Percentiles rank a stretch among this genome's conserved stretches.
These are phyloP conservation scores for Cryptophagus acutangulus DNA, from an alignment of 2,888 invertebrate species.

Conservation along the genomic window DNA sequence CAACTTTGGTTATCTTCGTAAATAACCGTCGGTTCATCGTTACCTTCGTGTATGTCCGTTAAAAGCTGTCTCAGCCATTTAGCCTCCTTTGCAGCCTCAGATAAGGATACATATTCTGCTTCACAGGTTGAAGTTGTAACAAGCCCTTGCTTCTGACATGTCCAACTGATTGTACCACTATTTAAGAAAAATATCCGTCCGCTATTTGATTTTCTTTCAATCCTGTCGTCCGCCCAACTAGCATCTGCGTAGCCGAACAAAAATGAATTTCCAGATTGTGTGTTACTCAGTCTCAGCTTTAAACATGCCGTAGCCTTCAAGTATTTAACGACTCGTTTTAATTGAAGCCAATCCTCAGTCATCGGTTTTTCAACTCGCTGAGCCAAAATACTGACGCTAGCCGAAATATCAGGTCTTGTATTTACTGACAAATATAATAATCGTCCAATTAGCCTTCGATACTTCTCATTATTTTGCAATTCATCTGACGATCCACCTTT, in stretches of 20 bases:
- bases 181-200: slow-evolving; percentile 29
- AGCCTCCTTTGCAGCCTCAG: slow-evolving; percentile 22
- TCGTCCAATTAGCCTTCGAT: slow-evolving; percentile 16
- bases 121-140: slow-evolving; percentile 27
- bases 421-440: slow-evolving; percentile 26
- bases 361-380: slow-evolving; percentile 29
- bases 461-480: neutral
- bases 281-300: slow-evolving; percentile 17
- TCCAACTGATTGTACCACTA: slow-evolving; percentile 31
- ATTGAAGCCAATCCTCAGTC: slow-evolving; percentile 30
- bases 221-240: slow-evolving; percentile 34
- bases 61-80: slow-evolving; percentile 17
- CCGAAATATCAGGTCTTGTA: slow-evolving; percentile 30
- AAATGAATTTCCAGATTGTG: too few species aligned
- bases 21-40: slow-evolving; percentile 8
- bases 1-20: slow-evolving; percentile 23
- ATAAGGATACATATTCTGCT: slow-evolving; percentile 30
- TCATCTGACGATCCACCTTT: too few species aligned
- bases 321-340: slow-evolving; percentile 29
- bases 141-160: slow-evolving; percentile 29
- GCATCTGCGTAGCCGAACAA: slow-evolving; percentile 35
- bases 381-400: slow-evolving; percentile 27
- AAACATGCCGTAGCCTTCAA: slow-evolving; percentile 23
- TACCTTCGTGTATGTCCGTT: slow-evolving; percentile 8
- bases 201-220: slow-evolving; percentile 34